A percentile compares a stretch with the other conserved stretches of the same genome.
Conservation (phyloP, 2,888 invertebrate species). For the Drosophila subsilvestris region DNA sequence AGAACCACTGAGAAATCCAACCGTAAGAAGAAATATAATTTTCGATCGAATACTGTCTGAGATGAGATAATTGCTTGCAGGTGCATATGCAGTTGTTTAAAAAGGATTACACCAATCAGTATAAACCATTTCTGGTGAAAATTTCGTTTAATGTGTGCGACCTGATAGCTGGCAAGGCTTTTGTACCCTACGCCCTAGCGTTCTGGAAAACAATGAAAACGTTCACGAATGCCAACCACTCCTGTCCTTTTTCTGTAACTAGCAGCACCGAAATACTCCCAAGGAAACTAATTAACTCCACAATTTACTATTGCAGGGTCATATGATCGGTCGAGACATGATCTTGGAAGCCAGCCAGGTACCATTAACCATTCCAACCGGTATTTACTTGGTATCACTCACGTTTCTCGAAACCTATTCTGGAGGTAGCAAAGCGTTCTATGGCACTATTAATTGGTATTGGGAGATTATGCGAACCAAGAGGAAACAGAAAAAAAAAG, state of each 20-base stretch:
- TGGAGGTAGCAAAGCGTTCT: neutral
- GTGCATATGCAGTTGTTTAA: slow-evolving; percentile 2
- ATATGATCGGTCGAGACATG: too few relatives aligned
- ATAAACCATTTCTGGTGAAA: slow-evolving; percentile 49
- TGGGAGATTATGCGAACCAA: neutral
- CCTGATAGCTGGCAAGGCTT: too few relatives aligned
- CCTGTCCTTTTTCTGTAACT: slow-evolving; percentile 29
- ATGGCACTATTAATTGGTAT: neutral
- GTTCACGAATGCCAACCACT: slow-evolving; percentile 41
- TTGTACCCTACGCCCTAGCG: too few relatives aligned
- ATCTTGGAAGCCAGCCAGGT: too few relatives aligned
- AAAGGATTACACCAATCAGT: slow-evolving; percentile 48
- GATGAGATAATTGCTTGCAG: neutral
- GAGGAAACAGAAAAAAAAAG: too few relatives aligned
- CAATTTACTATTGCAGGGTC: too few relatives aligned
- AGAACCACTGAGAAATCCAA: slow-evolving; percentile 1
- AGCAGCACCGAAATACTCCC: neutral
- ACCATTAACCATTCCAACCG: too few relatives aligned
- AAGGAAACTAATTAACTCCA: too few relatives aligned
- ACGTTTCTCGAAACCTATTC: too few relatives aligned
- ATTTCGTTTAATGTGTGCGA: slow-evolving; percentile 45
- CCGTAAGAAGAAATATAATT: neutral
- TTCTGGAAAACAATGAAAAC: neutral
- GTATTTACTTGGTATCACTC: too few relatives aligned
- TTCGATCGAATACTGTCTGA: neutral